Percentiles rank a stretch among this genome's conserved stretches.
These are phyloP conservation scores for Pyrgilauda ruficollis DNA, from an alignment of 2,113 vertebrate species.

Conservation along the genomic window DNA sequence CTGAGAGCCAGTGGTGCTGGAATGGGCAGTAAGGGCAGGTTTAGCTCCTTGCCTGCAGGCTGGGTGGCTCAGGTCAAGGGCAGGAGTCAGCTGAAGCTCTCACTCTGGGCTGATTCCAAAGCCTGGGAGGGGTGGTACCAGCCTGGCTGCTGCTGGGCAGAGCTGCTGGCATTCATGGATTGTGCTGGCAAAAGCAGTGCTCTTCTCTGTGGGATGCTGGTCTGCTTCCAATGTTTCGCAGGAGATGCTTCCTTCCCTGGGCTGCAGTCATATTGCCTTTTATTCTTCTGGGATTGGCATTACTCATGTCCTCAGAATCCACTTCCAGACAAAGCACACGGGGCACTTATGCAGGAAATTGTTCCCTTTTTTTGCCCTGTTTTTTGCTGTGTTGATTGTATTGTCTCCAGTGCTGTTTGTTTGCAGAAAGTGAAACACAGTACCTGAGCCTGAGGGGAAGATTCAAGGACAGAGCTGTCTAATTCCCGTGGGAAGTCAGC, in stretches of 20 bases:
- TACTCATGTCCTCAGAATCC: background rate
- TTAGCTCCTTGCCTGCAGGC: background rate
- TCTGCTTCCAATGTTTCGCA: background rate
- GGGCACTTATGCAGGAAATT: background rate
- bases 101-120: background rate
- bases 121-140: background rate
- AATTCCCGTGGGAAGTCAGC: background rate
- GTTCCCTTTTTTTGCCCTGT: background rate
- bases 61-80: background rate
- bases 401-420: background rate
- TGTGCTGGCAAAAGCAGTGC: rapidly evolving
- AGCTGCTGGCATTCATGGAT: background rate
- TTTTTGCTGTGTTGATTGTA: background rate
- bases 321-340: background rate
- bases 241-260: background rate
- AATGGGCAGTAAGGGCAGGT: background rate
- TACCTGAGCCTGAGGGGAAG: background rate
- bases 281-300: background rate
- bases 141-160: background rate
- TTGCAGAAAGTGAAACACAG: background rate
- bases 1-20: background rate
- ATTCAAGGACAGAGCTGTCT: background rate
- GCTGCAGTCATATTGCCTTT: background rate
- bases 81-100: background rate
- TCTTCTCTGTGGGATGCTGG: background rate